A percentile compares a stretch with the other conserved stretches of the same genome.
Conservation (phyloP, 2,113 vertebrate genomes). For the Nerophis lumbriciformis region DNA sequence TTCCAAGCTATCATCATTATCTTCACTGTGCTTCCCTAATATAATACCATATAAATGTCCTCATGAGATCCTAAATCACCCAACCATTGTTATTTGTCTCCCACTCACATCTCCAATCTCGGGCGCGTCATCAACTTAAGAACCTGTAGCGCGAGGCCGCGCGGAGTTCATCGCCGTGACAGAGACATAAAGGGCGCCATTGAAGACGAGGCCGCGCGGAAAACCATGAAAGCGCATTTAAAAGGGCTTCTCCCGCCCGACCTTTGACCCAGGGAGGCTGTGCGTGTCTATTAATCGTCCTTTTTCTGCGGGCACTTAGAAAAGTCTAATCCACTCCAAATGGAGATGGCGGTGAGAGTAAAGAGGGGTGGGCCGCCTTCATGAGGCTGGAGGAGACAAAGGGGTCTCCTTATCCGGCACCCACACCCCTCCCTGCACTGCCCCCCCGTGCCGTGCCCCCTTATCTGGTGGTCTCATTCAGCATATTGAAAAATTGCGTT, state of each 20-base stretch:
- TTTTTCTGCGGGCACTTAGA: slow-evolving; percentile 65
- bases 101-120: slow-evolving; percentile 21
- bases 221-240: slow-evolving; percentile 66
- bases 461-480: slow-evolving; percentile 72
- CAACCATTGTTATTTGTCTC: slow-evolving; percentile 6
- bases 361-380: slow-evolving; percentile 43
- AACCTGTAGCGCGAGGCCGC: slow-evolving; percentile 48
- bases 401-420: slow-evolving; percentile 62
- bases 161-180: slow-evolving; percentile 66
- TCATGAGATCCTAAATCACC: neutral
- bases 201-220: slow-evolving; percentile 53
- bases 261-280: slow-evolving; percentile 50
- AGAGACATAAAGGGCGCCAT: slow-evolving; percentile 56
- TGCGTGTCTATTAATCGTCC: slow-evolving; percentile 70
- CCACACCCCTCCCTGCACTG: slow-evolving; percentile 39
- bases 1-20: too few species aligned
- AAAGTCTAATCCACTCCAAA: slow-evolving; percentile 73
- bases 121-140: slow-evolving; percentile 41
- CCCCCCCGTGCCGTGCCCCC: slow-evolving; percentile 25
- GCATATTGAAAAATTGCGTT: slow-evolving; percentile 68
- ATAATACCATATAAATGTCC: neutral
- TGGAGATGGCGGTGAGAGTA: slow-evolving; percentile 47
- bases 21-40: too few species aligned
- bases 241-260: slow-evolving; percentile 61
- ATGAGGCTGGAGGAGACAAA: slow-evolving; percentile 63